phyloP scores from a whole-genome alignment of 2,797 vertebrate genomes.

The Catharus ustulatus region DNA sequence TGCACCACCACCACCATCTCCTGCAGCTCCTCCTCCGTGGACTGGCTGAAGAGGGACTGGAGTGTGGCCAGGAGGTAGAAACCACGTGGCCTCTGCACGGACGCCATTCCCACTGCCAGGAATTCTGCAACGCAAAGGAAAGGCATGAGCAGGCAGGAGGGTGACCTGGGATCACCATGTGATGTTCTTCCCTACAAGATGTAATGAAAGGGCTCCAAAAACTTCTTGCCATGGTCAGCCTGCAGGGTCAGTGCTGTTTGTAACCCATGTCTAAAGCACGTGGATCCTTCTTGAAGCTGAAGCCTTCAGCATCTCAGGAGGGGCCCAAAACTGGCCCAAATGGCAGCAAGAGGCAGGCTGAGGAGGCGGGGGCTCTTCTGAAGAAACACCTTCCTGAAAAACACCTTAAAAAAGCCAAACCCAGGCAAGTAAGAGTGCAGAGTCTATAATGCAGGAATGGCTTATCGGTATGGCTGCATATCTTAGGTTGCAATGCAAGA shows the following conservation, averaged over 20 bases:
- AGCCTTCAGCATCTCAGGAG: background rate
- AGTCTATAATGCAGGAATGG: background rate
- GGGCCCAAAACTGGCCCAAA: background rate
- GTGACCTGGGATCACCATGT: accelerated
- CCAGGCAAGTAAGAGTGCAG: background rate
- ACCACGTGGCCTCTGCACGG: slow-evolving; percentile 71
- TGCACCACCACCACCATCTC: slow-evolving; percentile 86
- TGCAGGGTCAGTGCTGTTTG: accelerated
- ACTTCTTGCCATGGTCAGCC: background rate
- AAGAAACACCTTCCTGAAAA: background rate
- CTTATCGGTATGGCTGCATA: background rate
- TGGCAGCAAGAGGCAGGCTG: background rate
- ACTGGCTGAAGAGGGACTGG: slow-evolving; percentile 82
- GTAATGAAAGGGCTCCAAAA: background rate
- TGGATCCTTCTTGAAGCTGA: background rate
- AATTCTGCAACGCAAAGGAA: slow-evolving; percentile 74
- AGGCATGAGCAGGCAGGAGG: background rate
- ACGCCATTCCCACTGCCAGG: slow-evolving; percentile 83
- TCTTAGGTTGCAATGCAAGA: background rate
- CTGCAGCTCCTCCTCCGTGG: slow-evolving; percentile 77
- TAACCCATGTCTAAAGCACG: accelerated
- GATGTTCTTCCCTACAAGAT: background rate
- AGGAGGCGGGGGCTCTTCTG: background rate
- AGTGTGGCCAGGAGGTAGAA: slow-evolving; percentile 82
- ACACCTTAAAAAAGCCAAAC: background rate